Evolutionary conservation across 2,113 vertebrate species (phyloP).

Genomic region (Lethenteron camtschaticum): DNA sequence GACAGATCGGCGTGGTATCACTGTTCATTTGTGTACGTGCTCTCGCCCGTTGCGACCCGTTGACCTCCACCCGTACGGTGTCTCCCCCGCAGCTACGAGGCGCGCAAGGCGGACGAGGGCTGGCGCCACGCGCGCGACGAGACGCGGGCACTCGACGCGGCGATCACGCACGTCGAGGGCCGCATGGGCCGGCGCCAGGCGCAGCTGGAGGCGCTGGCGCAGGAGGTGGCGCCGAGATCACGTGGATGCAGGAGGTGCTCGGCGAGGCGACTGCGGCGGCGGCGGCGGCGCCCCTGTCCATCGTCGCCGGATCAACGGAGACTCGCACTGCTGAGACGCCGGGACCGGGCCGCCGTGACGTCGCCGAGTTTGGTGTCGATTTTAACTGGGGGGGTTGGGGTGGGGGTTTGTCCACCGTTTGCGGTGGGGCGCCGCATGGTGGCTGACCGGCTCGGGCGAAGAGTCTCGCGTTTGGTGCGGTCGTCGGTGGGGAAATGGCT

Average conservation of each 20-base stretch:
- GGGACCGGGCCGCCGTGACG: too few relatives aligned
- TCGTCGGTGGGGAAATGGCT: too few relatives aligned
- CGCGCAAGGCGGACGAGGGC: constrained; percentile 1
- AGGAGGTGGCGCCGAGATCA: constrained; percentile 71
- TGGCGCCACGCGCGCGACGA: neutral
- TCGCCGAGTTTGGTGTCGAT: too few relatives aligned
- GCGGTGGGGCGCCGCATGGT: too few relatives aligned
- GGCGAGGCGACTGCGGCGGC: neutral
- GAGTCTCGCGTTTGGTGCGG: too few relatives aligned
- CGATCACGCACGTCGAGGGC: constrained; percentile 40
- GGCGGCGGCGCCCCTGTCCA: too few relatives aligned
- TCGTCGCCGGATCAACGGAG: too few relatives aligned
- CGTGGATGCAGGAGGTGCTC: constrained; percentile 68
- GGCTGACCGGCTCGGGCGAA: too few relatives aligned
- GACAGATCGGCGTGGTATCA: neutral
- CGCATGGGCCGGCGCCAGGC: constrained; percentile 67
- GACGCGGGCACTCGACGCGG: neutral
- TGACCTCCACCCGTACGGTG: neutral
- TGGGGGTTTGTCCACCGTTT: too few relatives aligned
- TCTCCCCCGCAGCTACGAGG: neutral
- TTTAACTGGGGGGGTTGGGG: too few relatives aligned
- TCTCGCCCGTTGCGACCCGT: neutral
- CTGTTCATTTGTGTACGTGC: neutral
- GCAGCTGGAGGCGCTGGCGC: constrained; percentile 54
- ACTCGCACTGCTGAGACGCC: too few relatives aligned